phyloP scores from a whole-genome alignment of 2,113 vertebrate genomes.

The Cyrtonyx montezumae region DNA sequence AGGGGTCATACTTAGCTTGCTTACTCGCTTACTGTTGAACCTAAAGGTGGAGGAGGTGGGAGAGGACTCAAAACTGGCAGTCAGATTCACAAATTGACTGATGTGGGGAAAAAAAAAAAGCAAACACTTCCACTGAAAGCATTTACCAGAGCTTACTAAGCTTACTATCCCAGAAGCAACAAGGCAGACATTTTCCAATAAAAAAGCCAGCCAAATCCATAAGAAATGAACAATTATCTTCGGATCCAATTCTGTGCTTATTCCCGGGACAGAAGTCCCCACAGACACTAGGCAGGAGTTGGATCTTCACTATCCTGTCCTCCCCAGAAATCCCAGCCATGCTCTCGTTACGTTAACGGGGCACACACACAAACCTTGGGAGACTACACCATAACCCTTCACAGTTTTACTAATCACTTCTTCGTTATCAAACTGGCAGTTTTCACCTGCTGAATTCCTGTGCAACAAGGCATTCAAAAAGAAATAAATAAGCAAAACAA shows the following conservation, averaged over 20 bases:
- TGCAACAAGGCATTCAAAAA: background rate
- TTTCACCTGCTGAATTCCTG: background rate
- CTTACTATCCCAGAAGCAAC: background rate
- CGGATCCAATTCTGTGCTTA: background rate
- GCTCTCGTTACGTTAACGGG: rapidly evolving
- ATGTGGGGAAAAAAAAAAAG: background rate
- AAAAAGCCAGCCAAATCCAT: background rate
- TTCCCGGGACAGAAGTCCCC: background rate
- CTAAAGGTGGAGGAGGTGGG: background rate
- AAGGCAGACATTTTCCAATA: background rate
- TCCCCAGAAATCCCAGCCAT: background rate
- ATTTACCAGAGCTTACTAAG: background rate
- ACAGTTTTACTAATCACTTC: background rate
- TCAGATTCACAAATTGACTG: background rate
- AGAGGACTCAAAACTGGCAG: background rate
- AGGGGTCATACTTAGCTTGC: background rate
- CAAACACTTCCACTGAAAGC: background rate
- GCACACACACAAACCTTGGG: background rate
- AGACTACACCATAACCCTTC: background rate
- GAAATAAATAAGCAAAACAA: background rate
- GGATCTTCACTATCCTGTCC: background rate
- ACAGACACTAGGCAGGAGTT: background rate
- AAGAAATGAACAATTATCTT: background rate
- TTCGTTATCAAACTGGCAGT: background rate
- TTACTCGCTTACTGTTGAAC: background rate